phyloP scores from a whole-genome alignment of 2,113 vertebrate species.

The Myotis davidii region DNA sequence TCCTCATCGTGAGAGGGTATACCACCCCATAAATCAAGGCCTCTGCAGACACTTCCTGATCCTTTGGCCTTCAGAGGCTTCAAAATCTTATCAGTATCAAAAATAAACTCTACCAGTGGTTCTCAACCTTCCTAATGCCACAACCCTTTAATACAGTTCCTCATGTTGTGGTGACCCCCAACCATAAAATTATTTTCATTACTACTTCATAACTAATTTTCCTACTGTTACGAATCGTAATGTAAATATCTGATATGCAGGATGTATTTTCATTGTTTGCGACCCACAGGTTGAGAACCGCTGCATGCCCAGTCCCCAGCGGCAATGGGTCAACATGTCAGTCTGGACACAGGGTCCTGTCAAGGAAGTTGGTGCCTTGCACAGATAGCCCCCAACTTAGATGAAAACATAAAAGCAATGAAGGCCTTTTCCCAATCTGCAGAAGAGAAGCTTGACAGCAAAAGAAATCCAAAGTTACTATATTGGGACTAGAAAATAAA shows the following conservation, averaged over 20 bases:
- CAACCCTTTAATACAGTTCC: too few relatives aligned
- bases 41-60: too few relatives aligned
- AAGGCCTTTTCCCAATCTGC: neutral
- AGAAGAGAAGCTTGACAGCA: neutral
- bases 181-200: too few relatives aligned
- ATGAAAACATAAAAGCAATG: neutral
- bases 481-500: neutral
- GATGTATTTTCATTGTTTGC: too few relatives aligned
- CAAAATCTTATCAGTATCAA: neutral
- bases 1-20: neutral
- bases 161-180: too few relatives aligned
- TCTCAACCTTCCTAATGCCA: too few relatives aligned
- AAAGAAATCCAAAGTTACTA: neutral
- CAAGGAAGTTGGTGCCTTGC: neutral
- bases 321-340: too few relatives aligned
- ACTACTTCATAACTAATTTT: too few relatives aligned
- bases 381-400: neutral
- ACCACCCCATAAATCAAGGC: neutral
- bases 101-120: neutral
- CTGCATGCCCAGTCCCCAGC: neutral
- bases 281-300: too few relatives aligned
- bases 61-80: neutral
- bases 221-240: too few relatives aligned
- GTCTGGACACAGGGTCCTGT: too few relatives aligned
- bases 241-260: too few relatives aligned